Percentiles rank a stretch among this genome's conserved stretches.
Conservation (phyloP, 30 jellyfish, hydroid and myxozoan genomes). For the Aurelia sp. region DNA sequence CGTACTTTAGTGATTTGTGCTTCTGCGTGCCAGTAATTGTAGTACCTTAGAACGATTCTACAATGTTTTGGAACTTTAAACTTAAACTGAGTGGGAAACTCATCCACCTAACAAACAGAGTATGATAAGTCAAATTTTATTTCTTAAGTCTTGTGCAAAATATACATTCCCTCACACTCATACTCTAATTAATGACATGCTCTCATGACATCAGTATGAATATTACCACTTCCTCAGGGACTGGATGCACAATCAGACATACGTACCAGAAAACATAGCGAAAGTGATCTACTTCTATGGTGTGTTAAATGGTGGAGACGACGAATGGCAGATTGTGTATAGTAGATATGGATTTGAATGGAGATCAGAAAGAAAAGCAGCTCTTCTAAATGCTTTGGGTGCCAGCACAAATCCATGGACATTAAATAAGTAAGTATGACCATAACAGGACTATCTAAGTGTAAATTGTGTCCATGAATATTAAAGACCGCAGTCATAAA, state of each 20-base stretch:
- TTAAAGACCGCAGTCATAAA: too few species aligned
- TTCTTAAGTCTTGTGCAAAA: too few species aligned
- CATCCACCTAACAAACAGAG: too few species aligned
- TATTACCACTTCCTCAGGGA: neutral
- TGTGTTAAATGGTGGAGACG: conserved; percentile 59
- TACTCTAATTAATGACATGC: too few species aligned
- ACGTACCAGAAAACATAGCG: conserved; percentile 72
- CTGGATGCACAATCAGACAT: conserved; percentile 43
- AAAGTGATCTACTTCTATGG: conserved; percentile 75
- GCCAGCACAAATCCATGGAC: conserved; percentile 85
- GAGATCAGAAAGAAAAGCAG: conserved; percentile 52
- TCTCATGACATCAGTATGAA: too few species aligned
- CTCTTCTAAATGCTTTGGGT: conserved; percentile 71
- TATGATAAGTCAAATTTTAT: too few species aligned
- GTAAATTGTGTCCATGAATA: neutral
- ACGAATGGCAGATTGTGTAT: conserved; percentile 81
- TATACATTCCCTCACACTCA: too few species aligned
- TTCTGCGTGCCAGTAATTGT: too few species aligned
- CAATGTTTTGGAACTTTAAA: too few species aligned
- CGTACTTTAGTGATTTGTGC: too few species aligned
- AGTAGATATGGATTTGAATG: conserved; percentile 18
- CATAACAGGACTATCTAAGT: neutral
- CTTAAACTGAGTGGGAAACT: too few species aligned
- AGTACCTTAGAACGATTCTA: too few species aligned
- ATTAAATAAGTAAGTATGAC: conserved; percentile 51